Evolutionary conservation across 2,888 invertebrate species (phyloP).

Genomic region (Drosophila stalkeri): DNA sequence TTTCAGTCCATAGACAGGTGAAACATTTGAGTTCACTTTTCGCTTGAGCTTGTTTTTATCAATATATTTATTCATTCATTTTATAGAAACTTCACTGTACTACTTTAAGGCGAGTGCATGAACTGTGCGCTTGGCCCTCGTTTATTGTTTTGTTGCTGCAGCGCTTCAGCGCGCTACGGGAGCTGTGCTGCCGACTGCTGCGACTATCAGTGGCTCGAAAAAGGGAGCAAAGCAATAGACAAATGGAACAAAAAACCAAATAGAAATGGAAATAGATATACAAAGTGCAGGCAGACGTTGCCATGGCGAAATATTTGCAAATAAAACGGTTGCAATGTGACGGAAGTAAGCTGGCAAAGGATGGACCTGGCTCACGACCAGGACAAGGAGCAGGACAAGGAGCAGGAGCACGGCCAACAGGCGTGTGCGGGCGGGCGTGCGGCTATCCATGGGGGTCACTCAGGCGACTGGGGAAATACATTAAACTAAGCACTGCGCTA

Average conservation of each 20-base stretch:
- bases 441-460: background rate
- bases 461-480: conserved; percentile 59
- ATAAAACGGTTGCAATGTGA: conserved; percentile 78
- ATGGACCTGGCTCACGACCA: conserved; percentile 16
- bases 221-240: background rate
- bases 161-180: conserved; percentile 12
- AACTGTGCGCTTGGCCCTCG: conserved; percentile 3
- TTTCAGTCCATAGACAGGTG: background rate
- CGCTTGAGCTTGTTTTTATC: background rate
- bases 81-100: background rate
- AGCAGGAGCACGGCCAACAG: background rate
- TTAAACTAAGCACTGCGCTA: conserved; percentile 68
- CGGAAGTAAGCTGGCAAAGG: conserved; percentile 69
- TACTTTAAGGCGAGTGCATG: conserved; percentile 15
- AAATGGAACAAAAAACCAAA: background rate
- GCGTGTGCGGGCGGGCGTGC: conserved; percentile 4
- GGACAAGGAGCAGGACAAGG: background rate
- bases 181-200: background rate
- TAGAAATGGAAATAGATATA: conserved; percentile 32
- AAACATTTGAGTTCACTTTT: background rate
- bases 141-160: conserved; percentile 26
- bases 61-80: background rate
- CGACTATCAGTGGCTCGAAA: background rate
- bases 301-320: conserved; percentile 67
- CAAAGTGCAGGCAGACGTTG: conserved; percentile 29